These are phyloP conservation scores for Campylomormyrus tamandua DNA, from an alignment of 2,113 vertebrate species.

Conservation along the genomic window DNA sequence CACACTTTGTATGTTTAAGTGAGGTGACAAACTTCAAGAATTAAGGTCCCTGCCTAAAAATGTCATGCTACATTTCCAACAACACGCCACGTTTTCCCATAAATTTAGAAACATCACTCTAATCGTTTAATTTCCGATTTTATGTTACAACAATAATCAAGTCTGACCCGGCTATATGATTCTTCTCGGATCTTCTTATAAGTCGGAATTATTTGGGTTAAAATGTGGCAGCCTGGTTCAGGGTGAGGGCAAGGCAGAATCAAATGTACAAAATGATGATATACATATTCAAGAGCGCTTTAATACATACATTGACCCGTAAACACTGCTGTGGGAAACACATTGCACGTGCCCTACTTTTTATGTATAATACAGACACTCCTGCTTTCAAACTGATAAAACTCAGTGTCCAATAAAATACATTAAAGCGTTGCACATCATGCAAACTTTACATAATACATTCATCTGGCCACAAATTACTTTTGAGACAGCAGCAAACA, in stretches of 20 bases:
- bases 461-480: constrained; percentile 66
- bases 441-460: constrained; percentile 77
- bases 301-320: constrained; percentile 91
- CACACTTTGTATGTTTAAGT: not conserved
- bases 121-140: not conserved
- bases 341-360: constrained; percentile 51
- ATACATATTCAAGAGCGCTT: constrained; percentile 53
- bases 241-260: not conserved
- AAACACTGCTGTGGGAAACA: constrained; percentile 68
- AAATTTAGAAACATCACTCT: not conserved
- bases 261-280: constrained; percentile 30
- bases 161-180: not conserved
- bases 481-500: constrained; percentile 53
- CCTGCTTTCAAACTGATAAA: constrained; percentile 78
- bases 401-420: constrained; percentile 74
- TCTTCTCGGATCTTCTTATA: not conserved
- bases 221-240: not conserved
- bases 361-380: constrained; percentile 45
- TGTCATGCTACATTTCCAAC: not conserved
- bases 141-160: not conserved
- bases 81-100: not conserved
- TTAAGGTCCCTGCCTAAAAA: not conserved
- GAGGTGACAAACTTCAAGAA: not conserved
- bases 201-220: not conserved
- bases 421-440: constrained; percentile 72